Base-by-base conservation (phyloP, 2,888 invertebrate species). In the Aleiodes alternator region DNA sequence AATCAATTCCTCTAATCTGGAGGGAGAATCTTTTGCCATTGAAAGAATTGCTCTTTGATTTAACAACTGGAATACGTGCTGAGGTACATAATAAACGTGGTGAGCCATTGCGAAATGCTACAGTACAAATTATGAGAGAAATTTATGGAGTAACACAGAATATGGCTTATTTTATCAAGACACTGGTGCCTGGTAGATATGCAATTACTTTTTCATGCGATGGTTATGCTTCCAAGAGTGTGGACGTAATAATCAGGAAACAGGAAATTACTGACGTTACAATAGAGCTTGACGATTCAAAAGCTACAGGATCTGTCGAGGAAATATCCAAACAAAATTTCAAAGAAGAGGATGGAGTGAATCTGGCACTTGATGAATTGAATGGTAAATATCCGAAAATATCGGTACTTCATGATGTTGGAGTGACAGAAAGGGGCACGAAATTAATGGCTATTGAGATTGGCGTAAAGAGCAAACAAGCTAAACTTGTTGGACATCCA, bases 121-220 rank as follows among this genome's bases (percentile, higher is more conserved):
- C 91, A 0, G 91, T 98, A 0, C 90, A 91, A 5, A 91, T 98
- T 0, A 90, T 92, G 51, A 93, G 93, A 57, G 88, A 91, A 72
- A 88, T 91, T 43, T 93, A 93, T 84, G 91, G 92, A 66, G 94
- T 95, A 0, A 91, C 94, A 0, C 91, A 91, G 82, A 95, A 94
- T 87, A 91, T 91, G 82, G 96, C 95, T 0, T 92, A 92, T 83
- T 96, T 94, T 88, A 94, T 94, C 86, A 90, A 94, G 66, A 92
- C 95, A 84, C 90, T 96, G 69, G 93, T 95, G 9, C 91, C 93
- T 1, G 96, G 95, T 0, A 88, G 91, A 34, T 95, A 96, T 87
- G 90, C 89, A 7, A 86, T 96, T 11, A 90, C 92, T 64, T 90
- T 95, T 34, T 90, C 91, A 16, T 93, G 93, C 76, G 91, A 92